These are phyloP conservation scores for Selene dorsalis DNA, from an alignment of 2,797 vertebrate species.

Conservation along the genomic window DNA sequence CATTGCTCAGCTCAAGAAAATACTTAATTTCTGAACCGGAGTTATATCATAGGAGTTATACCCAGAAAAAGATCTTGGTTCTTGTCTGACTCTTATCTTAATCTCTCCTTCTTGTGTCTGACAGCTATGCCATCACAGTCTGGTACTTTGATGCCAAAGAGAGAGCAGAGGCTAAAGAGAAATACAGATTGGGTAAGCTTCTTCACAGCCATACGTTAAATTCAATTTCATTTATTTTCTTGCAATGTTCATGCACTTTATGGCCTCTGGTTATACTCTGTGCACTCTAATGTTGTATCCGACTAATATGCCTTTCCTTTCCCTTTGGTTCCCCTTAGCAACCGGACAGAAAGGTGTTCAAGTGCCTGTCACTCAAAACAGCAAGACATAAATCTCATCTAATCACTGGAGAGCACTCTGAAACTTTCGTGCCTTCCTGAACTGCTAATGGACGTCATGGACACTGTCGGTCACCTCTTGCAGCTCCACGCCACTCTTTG, in stretches of 20 bases:
- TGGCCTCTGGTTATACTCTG: conserved; percentile 15
- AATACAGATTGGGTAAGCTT: conserved; percentile 87
- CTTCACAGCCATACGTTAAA: neutral
- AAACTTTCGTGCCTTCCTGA: conserved; percentile 74
- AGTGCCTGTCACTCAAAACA: conserved; percentile 86
- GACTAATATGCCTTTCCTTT: conserved; percentile 21
- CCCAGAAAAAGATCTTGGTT: neutral
- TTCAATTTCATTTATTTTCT: neutral
- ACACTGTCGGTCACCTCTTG: conserved; percentile 45
- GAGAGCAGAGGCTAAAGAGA: conserved; percentile 91
- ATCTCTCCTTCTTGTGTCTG: conserved; percentile 37
- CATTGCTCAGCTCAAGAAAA: neutral
- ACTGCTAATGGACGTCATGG: conserved; percentile 53
- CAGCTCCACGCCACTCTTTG: conserved; percentile 19
- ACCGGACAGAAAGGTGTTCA: conserved; percentile 89
- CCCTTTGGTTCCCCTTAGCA: conserved; percentile 74
- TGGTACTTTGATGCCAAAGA: conserved; percentile 97
- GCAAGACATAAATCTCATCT: conserved; percentile 81
- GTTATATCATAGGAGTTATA: no score
- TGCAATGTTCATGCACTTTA: neutral
- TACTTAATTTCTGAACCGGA: no score
- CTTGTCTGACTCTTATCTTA: neutral
- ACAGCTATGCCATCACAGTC: conserved; percentile 91
- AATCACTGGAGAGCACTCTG: conserved; percentile 61
- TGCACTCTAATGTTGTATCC: neutral